Base-by-base conservation (phyloP, 2,888 invertebrate species). In the Euproctis similis region DNA sequence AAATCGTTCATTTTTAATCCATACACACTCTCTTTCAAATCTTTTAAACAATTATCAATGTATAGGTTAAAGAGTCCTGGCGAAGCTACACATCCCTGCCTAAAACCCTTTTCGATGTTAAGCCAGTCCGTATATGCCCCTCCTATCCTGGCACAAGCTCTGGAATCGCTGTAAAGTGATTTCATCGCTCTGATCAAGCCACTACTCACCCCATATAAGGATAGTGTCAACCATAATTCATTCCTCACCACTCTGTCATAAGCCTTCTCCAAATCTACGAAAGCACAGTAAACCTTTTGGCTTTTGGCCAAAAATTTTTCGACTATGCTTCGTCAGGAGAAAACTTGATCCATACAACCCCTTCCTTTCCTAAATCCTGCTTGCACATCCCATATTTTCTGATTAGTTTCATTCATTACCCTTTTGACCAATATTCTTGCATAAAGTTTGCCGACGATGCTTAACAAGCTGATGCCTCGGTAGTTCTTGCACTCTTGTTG, bases 291-390 rank as follows among this genome's bases (percentile, higher is more conserved):
- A 12, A 22, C 22, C 8, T 22, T 22, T 11, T 22, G 22, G 7
- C 22, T 3, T 11, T 22, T 22, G 6, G 22, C 22, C 22, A 24
- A 16, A n/a, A 24, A 24, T 5, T 24, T 24, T 14, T 24, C 24
- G 2, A 8, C 12, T 11, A 22, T 11, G 4, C 24, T 14, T 11
- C 30, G 8, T 24, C 17, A 7, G 12, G 30, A 30, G 11, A 30
- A 30, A 5, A 30, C 22, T 12, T 30, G 24, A 30, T 30, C 30
- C 24, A 9, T 12, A 12, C 30, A 30, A 11, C 30, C 17, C 12
- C 14, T 24, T 24, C 30, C 30, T 13, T 17, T 24, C 18, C 14
- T 30, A 12, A 24, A 24, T 18, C 30, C 30, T 12, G 24, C 30
- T 22, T 30, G 24, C 11, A 18, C 24, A 24, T 30, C 17, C 24